Evolutionary conservation across 2,888 invertebrate genomes (phyloP).

Genomic region (Terebella lapidaria): DNA sequence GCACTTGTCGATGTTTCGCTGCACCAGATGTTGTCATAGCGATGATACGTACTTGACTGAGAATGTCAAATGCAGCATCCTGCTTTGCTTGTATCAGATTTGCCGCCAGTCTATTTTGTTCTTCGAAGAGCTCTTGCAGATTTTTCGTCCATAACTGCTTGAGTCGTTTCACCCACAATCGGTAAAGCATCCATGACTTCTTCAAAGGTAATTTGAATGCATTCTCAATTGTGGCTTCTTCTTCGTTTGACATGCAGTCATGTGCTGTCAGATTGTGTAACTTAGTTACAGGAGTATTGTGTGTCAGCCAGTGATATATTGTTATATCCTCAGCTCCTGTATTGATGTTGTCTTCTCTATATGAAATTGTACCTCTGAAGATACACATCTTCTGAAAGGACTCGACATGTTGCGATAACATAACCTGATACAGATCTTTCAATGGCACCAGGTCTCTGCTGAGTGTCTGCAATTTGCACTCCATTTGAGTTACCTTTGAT

Average conservation of each 20-base stretch:
- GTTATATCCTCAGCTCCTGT: too few species aligned
- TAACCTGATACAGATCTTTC: too few species aligned
- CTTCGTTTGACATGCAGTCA: too few species aligned
- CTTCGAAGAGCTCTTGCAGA: neutral
- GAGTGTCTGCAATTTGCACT: too few species aligned
- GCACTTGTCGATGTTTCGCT: constrained; percentile 35
- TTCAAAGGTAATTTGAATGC: constrained; percentile 33
- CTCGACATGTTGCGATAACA: too few species aligned
- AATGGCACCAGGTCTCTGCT: too few species aligned
- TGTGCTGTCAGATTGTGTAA: too few species aligned
- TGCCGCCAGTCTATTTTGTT: neutral
- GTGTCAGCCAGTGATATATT: too few species aligned
- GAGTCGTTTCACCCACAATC: constrained; percentile 35
- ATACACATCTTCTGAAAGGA: too few species aligned
- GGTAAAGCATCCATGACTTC: constrained; percentile 55
- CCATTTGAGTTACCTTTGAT: too few species aligned
- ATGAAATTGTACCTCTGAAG: too few species aligned
- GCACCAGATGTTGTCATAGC: constrained; percentile 47
- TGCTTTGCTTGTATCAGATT: neutral
- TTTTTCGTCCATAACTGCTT: neutral
- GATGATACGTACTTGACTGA: constrained; percentile 31
- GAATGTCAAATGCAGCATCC: constrained; percentile 27
- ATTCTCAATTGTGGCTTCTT: constrained; percentile 24
- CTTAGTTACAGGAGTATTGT: too few species aligned
- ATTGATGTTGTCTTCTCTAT: neutral